Evolutionary conservation across 2,113 vertebrate genomes (phyloP), one percentile per base, ranked within the genome.

Genomic region (Bungarus multicinctus): DNA sequence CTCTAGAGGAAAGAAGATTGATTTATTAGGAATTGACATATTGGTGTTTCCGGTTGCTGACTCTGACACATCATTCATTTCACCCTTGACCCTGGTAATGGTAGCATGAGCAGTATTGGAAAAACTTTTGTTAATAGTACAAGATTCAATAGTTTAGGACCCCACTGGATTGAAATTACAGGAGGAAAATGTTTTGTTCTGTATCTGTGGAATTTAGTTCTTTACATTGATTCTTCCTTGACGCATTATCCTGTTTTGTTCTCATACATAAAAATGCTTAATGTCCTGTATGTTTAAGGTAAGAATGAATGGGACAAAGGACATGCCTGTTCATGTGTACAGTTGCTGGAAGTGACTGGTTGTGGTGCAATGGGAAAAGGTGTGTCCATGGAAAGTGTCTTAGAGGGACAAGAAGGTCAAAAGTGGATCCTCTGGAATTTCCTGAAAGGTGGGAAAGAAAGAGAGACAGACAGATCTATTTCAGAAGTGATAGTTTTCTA

Each of bases 321-420:
- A 22, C 92, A 90, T 53, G 92, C 81, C 54, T 90, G 81, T 25
- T 93, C 92, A 81, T 93, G 92, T 25, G 43, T 47, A 53, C 14
- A 90, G 45, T 93, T 93, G 45, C 89, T 93, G 92, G 92, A 93
- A 92, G 53, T 89, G 88, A 92, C 43, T 85, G 43, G 23, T 39
- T 53, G 14, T 90, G 88, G 8, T 87, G 92, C 81, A 93, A 93
- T 90, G 81, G 74, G n/a, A 64, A 89, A 93, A 93, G 89, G 88
- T 64, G 81, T 87, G 81, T 43, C 85, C 45, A 39, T 93, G 88
- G 55, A 90, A 90, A 93, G 92, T 64, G 81, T 87, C 74, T 22
- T 50, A 85, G 22, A 52, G 54, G 43, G 54, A 60, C 30, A 85
- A 69, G 92, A 92, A 92, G 30, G 53, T 58, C 34, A n/a, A 30